Evolutionary conservation across 2,797 vertebrate genomes (phyloP), one percentile per base, ranked within the genome.

Genomic region (Cyclopterus lumpus): DNA sequence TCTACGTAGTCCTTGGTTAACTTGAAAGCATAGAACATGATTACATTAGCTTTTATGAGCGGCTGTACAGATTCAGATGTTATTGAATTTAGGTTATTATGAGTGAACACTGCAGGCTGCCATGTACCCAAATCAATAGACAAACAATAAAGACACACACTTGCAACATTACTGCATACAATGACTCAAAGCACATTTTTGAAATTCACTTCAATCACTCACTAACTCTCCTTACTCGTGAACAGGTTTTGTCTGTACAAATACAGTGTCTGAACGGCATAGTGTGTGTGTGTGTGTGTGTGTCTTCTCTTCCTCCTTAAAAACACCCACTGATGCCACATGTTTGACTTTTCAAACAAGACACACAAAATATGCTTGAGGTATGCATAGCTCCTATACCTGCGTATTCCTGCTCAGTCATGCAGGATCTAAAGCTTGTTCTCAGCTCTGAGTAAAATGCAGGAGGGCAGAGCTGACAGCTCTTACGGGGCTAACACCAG

Each of bases 11-110:
- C 62, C 44, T 73, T 18, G 24, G 58, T 60, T 74, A 48, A 38
- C 65, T 49, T 60, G 61, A 64, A 59, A 36, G 44, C 22, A 54
- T 16, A 32, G 22, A 73, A 32, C 59, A 28, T 68, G 48, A 80
- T 69, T 48, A n/a, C 46, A 73, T 80, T 82, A 61, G 49, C 59
- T 58, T 77, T 80, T 53, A 67, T 61, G 67, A 36, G 73, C 68
- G 32, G 46, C 58, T 55, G 73, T 24, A 61, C 62, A 74, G 67
- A 65, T 58, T 62, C 62, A n/a, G 70, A 34, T 34, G 12, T 72
- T 76, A 81, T 85, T 85, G 57, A 67, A 54, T 85, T 81, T 65
- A 10, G 60, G 28, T 79, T 81, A 48, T 20, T 57, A 36, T 66
- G 65, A 79, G 54, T 53, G 34, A 79, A 70, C 4, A 26, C 55